Percentiles rank a stretch among this genome's conserved stretches.
These are phyloP conservation scores for Callorhinus ursinus DNA, from an alignment of 2,113 vertebrate species.

Conservation along the genomic window DNA sequence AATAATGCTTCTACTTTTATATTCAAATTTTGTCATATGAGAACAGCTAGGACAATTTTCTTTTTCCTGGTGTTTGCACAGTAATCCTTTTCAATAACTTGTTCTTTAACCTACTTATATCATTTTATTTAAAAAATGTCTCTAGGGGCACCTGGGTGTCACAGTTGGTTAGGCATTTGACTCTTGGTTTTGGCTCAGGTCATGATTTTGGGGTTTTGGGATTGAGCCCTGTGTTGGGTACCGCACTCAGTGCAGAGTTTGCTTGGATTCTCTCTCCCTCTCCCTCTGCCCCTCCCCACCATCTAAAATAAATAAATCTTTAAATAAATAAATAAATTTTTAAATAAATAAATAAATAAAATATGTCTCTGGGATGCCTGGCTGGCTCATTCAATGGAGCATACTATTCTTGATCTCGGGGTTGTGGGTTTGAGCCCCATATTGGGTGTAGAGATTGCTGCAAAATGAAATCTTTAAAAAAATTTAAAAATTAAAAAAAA, in stretches of 20 bases:
- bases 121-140: not conserved
- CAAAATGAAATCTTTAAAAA: not conserved
- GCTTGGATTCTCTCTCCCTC: not conserved
- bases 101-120: no score
- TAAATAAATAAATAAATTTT: not conserved
- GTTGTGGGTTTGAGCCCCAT: not conserved
- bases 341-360: not conserved
- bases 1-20: not conserved
- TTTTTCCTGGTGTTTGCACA: not conserved
- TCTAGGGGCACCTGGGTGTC: not conserved
- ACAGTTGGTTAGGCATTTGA: not conserved
- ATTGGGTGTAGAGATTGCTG: not conserved
- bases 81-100: not conserved
- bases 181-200: not conserved
- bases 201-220: not conserved
- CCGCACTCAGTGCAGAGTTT: not conserved
- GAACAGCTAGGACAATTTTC: not conserved
- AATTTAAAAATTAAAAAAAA: not conserved
- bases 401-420: not conserved
- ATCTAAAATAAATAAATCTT: not conserved
- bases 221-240: not conserved
- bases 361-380: not conserved
- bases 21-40: not conserved
- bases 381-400: not conserved
- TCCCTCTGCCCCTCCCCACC: not conserved